Conservation (phyloP, 2,888 invertebrate genomes). For the Ectropis crepuscularia region DNA sequence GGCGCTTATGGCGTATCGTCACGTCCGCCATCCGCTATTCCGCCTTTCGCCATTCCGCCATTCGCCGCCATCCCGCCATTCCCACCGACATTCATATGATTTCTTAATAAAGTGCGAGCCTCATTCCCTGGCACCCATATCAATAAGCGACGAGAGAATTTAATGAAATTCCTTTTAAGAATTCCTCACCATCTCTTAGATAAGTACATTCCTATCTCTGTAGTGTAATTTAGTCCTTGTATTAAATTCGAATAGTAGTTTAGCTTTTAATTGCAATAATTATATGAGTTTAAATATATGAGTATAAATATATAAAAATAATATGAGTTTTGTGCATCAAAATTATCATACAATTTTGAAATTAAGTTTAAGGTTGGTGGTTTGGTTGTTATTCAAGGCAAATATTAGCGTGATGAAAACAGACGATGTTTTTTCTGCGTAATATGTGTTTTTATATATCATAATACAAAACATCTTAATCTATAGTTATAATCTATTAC, state of each 20-base stretch:
- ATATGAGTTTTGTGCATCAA: too few relatives aligned
- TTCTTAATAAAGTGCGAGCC: slow-evolving; percentile 80
- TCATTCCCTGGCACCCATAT: slow-evolving; percentile 76
- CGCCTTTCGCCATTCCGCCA: slow-evolving; percentile 56
- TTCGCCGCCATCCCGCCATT: slow-evolving; percentile 56
- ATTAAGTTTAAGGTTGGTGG: too few relatives aligned
- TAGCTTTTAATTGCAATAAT: too few relatives aligned
- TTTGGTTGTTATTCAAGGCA: too few relatives aligned
- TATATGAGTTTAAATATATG: too few relatives aligned
- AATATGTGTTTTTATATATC: too few relatives aligned
- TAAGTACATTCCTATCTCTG: slow-evolving; percentile 55
- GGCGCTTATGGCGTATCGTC: slow-evolving; percentile 75
- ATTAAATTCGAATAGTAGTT: slow-evolving; percentile 49
- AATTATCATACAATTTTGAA: too few relatives aligned
- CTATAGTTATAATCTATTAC: too few relatives aligned
- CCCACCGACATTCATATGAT: slow-evolving; percentile 77
- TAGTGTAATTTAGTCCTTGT: slow-evolving; percentile 51
- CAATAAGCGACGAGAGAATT: slow-evolving; percentile 74
- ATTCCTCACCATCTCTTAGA: slow-evolving; percentile 64
- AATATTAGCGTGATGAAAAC: too few relatives aligned
- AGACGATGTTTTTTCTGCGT: too few relatives aligned
- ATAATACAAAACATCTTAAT: too few relatives aligned
- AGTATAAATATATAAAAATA: too few relatives aligned
- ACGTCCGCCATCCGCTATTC: slow-evolving; percentile 58
- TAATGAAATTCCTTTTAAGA: slow-evolving; percentile 71